A percentile compares a stretch with the other conserved stretches of the same genome.
Conservation (phyloP, 1,140 invertebrate species). For the Drosophila dunni region DNA sequence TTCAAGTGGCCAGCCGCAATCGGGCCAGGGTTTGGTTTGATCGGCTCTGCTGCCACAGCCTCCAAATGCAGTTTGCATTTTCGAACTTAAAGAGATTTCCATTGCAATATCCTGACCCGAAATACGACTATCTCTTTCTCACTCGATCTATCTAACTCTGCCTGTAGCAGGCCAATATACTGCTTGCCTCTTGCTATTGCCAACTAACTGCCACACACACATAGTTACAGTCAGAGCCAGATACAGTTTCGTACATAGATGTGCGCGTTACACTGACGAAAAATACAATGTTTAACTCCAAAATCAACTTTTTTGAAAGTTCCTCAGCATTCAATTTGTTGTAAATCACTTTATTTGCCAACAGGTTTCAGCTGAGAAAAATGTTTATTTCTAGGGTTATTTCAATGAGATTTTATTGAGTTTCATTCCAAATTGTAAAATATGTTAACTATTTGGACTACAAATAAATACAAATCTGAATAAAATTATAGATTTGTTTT, state of each 20-base stretch:
- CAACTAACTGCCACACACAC: constrained; percentile 65
- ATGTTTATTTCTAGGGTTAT: no score
- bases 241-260: constrained; percentile 29
- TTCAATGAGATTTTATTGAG: no score
- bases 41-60: constrained; percentile 29
- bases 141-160: constrained; percentile 19
- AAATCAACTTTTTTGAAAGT: no score
- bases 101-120: constrained; percentile 73
- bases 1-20: constrained; percentile 58
- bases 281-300: no score
- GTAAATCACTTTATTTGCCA: no score
- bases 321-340: no score
- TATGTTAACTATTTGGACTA: no score
- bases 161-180: constrained; percentile 60
- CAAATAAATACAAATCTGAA: no score
- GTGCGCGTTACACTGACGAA: no score
- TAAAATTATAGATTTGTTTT: no score
- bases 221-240: constrained; percentile 28
- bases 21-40: not conserved
- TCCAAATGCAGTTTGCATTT: constrained; percentile 75
- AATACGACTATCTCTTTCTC: constrained; percentile 56
- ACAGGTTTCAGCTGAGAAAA: no score
- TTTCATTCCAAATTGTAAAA: no score
- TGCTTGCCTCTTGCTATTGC: constrained; percentile 58
- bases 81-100: constrained; percentile 78